Evolutionary conservation across 2,113 vertebrate genomes (phyloP), one percentile per base, ranked within the genome.

Genomic region (Clarias gariepinus): DNA sequence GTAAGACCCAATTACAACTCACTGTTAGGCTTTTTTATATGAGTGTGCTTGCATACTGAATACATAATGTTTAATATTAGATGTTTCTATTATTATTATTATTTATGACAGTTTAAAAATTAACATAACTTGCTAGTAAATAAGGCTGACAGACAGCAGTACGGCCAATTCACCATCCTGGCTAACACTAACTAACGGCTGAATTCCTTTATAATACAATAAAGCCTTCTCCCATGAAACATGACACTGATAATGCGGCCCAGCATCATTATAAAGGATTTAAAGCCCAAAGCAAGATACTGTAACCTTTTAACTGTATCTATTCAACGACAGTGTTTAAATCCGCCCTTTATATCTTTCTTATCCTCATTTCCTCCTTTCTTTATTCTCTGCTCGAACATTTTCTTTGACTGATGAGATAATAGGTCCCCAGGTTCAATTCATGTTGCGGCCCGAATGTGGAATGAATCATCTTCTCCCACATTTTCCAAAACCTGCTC

Each of bases 381-480:
- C 68, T 68, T 66, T 80, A 53, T 85, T 81, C 91, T 89, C 85
- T 82, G 90, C 74, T 89, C 88, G 91, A 88, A 89, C 91, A 93
- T 93, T 74, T 93, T 90, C 91, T 94, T 94, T 92, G 88, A 94
- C 94, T 94, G 91, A 93, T 93, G 86, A 92, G 93, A 90, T 94
- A 92, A 93, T 93, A 86, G 92, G 93, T 91, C 81, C 89, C 90
- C 91, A 82, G 94, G 93, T 95, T 95, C 95, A 92, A 95, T 96
- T 95, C 95, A 96, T 94, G 94, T 94, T 95, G 94, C 92, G 91
- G 94, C 93, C 94, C 93, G 95, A 96, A 96, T 95, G 94, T 55
- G 95, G 95, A 95, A 95, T 94, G 94, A 96, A 96, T 97, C 94
- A 96, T 95, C 93, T 96, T 95, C 96, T 96, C 95, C 95, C 95